Conservation (phyloP, 2,797 vertebrate genomes). For the Lepidocolaptes lacrymiger region DNA sequence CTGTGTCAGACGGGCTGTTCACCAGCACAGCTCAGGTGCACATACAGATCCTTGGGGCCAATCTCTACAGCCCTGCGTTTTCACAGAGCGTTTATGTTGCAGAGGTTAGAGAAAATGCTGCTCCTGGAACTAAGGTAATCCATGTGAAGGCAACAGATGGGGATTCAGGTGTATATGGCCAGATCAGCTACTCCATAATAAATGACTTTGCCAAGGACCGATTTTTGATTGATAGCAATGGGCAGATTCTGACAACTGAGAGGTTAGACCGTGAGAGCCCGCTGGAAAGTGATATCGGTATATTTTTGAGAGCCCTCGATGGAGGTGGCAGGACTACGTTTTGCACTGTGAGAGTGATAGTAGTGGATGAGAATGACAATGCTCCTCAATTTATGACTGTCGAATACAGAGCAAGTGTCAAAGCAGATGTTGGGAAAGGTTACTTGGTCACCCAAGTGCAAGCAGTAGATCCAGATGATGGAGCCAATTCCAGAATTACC, state of each 20-base stretch:
- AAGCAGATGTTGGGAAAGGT: conserved; percentile 89
- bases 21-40: conserved; percentile 96
- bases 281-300: conserved; percentile 82
- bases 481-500: conserved; percentile 88
- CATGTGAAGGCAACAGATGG: conserved; percentile 90
- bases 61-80: conserved; percentile 91
- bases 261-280: conserved; percentile 90
- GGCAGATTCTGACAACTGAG: conserved; percentile 89
- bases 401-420: conserved; percentile 92
- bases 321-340: conserved; percentile 88
- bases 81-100: conserved; percentile 88
- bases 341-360: conserved; percentile 86
- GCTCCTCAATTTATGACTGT: conserved; percentile 85
- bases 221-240: conserved; percentile 88
- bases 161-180: conserved; percentile 88
- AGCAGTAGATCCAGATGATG: conserved; percentile 90
- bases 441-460: conserved; percentile 92
- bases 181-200: conserved; percentile 87
- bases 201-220: conserved; percentile 90
- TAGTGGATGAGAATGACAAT: conserved; percentile 96
- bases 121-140: conserved; percentile 87
- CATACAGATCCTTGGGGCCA: conserved; percentile 87
- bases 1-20: conserved; percentile 94
- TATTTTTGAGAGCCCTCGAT: conserved; percentile 89
- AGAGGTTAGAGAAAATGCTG: conserved; percentile 90